Base-by-base conservation (phyloP, 2,888 invertebrate species). In the Cremastinae sp. region DNA sequence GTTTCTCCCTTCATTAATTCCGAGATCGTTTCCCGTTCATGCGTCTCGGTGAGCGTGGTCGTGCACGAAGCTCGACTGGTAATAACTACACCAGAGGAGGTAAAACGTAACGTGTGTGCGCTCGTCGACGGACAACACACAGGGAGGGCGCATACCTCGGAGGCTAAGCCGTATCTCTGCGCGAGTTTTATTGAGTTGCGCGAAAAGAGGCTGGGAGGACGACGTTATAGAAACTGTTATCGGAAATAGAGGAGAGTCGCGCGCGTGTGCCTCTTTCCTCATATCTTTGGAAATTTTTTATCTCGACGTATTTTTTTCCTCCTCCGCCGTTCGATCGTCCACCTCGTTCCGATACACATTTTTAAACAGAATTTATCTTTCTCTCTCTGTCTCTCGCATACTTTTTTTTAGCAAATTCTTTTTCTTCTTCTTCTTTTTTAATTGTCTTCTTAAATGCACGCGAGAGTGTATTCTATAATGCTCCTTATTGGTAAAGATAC, bases 1-100 rank as follows among this genome's bases (percentile, higher is more conserved):
- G 59, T 53, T 58, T 66, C 56, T 69, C 54, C 78, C 78, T 79
- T 80, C 77, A 77, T 83, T 81, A 81, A 79, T 83, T 81, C 79
- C 73, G 49, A 68, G 78, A 80, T 74, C 78, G 61, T 43, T 65
- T 28, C 16, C 61, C 47, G 5, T 28, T 14, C 36, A 34, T 12
- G 47, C 36, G 28, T 2, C 58, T 41, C n/a, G 41, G n/a, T 36
- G 62, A 49, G 10, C 36, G 20, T 47, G 36, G 68, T 58, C 45
- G 74, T 20, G 56, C 70, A 53, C 56, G 49, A 45, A 49, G 73
- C 66, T 78, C 73, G 74, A 56, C 78, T 75, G 76, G 79, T 80
- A 79, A 79, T 81, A 79, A 79, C 73, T 62, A 49, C 49, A 65
- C 73, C 59, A 10, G n/a, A 56, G 54, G 45, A 49, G 69, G 72